Evolutionary conservation across 2,797 vertebrate genomes (phyloP), one percentile per base, ranked within the genome.

Genomic region (Dromococcyx pavoninus): DNA sequence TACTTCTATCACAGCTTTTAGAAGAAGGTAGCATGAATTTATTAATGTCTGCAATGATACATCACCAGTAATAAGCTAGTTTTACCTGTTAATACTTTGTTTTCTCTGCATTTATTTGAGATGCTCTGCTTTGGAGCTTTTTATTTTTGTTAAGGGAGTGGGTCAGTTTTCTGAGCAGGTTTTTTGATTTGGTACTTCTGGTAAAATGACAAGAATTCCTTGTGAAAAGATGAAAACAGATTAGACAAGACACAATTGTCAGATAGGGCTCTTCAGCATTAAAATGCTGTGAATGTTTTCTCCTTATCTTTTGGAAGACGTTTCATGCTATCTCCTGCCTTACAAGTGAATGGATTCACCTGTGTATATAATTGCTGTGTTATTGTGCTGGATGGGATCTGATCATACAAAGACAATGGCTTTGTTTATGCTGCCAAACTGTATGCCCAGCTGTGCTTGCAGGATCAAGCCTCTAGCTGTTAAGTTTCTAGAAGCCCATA

Each of bases 381-480:
- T 93, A 81, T 71, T 92, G 84, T 91, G 54, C 81, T 95, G 86
- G 65, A 61, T 92, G 80, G 73, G 82, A 76, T 86, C 76, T 94
- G 88, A 88, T 87, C 86, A 60, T 61, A 54, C 83, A 71, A 88
- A 96, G 89, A 89, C 94, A 91, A 73, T 73, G 78, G 69, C 72
- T 95, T 94, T 92, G 89, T 96, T 95, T 94, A 24, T 95, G 70
- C 87, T 94, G 71, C 93, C 79, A 88, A 91, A 84, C 83, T 86
- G 57, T 53, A 32, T 90, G 80, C 93, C 94, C 93, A 95, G 93
- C 88, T 90, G 87, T 86, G 89, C 86, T 86, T 72, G 81, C 88
- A 93, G 69, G 88, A 89, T 92, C 56, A 74, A 88, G 57, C 65
- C 87, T 91, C 69, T 94, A 82, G 75, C 83, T 94, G 83, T 57